Conservation (phyloP, 2,113 vertebrate genomes). For the Dasyprocta punctata region DNA sequence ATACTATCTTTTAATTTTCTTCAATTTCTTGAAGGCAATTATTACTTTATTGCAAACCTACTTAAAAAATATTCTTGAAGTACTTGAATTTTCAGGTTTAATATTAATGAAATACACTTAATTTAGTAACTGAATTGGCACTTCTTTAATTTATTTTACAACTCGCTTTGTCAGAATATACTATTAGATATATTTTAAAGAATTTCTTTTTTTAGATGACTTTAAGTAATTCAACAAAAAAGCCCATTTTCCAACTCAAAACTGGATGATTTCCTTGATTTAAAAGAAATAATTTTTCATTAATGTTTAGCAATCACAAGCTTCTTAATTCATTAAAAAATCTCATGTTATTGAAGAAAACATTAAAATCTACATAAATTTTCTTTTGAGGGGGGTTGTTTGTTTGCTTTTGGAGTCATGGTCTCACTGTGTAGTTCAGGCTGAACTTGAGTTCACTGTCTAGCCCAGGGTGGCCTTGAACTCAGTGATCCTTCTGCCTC, state of each 20-base stretch:
- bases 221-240: not conserved
- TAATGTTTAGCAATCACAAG: not conserved
- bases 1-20: not conserved
- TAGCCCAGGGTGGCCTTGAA: not conserved
- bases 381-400: not conserved
- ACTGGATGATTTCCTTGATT: not conserved
- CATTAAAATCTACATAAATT: not conserved
- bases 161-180: not conserved
- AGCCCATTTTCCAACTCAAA: not conserved
- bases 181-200: not conserved
- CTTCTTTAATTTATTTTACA: not conserved
- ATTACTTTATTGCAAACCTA: not conserved
- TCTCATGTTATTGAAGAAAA: not conserved
- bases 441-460: not conserved
- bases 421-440: not conserved
- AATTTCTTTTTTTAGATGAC: not conserved
- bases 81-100: not conserved
- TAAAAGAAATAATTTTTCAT: not conserved
- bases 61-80: not conserved
- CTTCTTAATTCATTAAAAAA: slow-evolving; percentile 30
- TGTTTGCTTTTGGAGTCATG: not conserved
- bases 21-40: not conserved
- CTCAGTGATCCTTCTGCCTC: not conserved
- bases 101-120: not conserved
- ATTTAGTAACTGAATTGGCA: not conserved